Percentiles rank a stretch among this genome's conserved stretches.
phyloP scores from a whole-genome alignment of 2,113 vertebrate species.

The Himantopus leucocephalus region DNA sequence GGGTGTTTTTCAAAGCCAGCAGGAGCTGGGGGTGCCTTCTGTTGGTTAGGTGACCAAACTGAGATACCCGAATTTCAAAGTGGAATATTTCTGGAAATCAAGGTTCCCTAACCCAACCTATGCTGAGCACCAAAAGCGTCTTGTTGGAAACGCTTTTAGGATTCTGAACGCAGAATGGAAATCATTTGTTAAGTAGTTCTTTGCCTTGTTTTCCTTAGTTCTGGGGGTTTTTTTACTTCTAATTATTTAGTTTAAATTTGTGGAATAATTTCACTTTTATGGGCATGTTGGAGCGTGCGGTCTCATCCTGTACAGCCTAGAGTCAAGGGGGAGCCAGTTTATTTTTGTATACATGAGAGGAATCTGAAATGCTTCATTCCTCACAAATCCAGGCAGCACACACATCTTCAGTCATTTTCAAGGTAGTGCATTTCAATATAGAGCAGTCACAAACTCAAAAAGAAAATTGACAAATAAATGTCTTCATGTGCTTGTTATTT shows the following conservation, averaged over 20 bases:
- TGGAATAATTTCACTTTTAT: not conserved
- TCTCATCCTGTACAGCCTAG: not conserved
- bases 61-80: not conserved
- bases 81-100: not conserved
- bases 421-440: not conserved
- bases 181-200: not conserved
- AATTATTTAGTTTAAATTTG: not conserved
- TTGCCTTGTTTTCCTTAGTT: not conserved
- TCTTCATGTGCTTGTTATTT: not conserved
- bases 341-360: not conserved
- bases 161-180: not conserved
- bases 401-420: not conserved
- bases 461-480: not conserved
- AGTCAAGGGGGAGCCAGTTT: not conserved
- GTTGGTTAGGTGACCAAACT: not conserved
- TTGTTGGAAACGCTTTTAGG: not conserved
- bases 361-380: not conserved
- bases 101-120: rapidly evolving
- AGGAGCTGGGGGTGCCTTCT: not conserved
- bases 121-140: not conserved
- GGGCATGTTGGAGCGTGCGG: not conserved
- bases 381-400: not conserved
- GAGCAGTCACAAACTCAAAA: not conserved
- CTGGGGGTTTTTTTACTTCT: not conserved
- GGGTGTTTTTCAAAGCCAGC: not conserved